Percentiles rank a stretch among this genome's conserved stretches.
These are phyloP conservation scores for Branchipolynoe longqiensis DNA, from an alignment of 2,888 invertebrate genomes.

Conservation along the genomic window DNA sequence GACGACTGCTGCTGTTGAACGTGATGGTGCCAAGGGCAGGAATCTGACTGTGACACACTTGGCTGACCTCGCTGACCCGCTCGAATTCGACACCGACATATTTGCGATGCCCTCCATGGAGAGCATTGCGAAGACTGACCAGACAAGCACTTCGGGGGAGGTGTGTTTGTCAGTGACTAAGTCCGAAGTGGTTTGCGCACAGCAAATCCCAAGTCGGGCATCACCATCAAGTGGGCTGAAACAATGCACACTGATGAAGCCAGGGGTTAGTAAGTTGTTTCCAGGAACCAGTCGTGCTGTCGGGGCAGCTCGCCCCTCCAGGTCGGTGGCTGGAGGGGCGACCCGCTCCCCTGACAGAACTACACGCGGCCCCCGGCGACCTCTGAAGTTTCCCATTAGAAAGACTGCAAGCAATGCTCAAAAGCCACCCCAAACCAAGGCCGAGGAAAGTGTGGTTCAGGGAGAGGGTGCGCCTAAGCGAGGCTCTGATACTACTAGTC, in stretches of 20 bases:
- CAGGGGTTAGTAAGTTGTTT: background rate
- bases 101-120: conserved; percentile 2
- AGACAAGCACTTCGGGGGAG: no score
- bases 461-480: no score
- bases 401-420: background rate
- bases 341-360: conserved; percentile 19
- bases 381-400: background rate
- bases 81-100: conserved; percentile 31
- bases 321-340: conserved; percentile 39
- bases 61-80: conserved; percentile 44
- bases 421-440: background rate
- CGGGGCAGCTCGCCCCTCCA: background rate
- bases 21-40: background rate
- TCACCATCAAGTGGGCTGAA: background rate
- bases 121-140: background rate
- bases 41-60: background rate
- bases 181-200: background rate
- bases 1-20: no score
- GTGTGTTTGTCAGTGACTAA: background rate
- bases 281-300: background rate
- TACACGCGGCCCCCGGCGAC: background rate
- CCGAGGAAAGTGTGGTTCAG: background rate
- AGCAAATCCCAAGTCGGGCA: background rate
- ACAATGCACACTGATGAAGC: background rate
- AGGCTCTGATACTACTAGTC: no score